These are phyloP conservation scores for Echinarachnius parma DNA, from an alignment of 53 echinoderm and acorn worm genomes.

Conservation along the genomic window DNA sequence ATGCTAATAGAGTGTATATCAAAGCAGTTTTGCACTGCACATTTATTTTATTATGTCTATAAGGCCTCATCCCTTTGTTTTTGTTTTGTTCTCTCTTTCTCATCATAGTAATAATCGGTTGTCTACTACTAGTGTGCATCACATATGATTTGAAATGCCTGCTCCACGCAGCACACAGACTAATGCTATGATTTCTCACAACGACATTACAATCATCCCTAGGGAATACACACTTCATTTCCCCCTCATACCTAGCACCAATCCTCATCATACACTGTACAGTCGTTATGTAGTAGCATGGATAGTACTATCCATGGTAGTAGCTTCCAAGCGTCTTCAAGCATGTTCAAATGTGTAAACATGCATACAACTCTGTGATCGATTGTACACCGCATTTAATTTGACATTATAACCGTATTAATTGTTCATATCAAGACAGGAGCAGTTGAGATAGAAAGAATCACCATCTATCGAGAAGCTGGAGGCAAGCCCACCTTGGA, in stretches of 20 bases:
- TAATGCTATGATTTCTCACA: constrained; percentile 1
- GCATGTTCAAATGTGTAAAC: no score
- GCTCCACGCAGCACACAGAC: constrained; percentile 27
- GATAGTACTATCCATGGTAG: not conserved
- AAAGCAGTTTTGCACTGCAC: not conserved
- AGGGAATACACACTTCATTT: not conserved
- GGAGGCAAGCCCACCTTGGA: no score
- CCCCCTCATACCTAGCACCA: not conserved
- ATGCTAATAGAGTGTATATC: no score
- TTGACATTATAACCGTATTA: no score
- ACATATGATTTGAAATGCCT: constrained; percentile 35
- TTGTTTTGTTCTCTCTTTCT: not conserved
- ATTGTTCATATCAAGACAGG: no score
- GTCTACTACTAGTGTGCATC: not conserved
- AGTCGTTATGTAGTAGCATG: not conserved
- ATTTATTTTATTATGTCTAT: not conserved
- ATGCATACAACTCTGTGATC: no score
- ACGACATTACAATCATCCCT: not conserved
- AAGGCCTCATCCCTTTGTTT: not conserved
- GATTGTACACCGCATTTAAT: no score
- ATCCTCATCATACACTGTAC: constrained; percentile 4
- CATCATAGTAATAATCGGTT: not conserved
- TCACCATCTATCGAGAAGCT: no score
- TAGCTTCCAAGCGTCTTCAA: no score
- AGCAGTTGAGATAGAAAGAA: no score